Conservation (phyloP, 2,797 vertebrate species). For the Sebastolobus alascanus region DNA sequence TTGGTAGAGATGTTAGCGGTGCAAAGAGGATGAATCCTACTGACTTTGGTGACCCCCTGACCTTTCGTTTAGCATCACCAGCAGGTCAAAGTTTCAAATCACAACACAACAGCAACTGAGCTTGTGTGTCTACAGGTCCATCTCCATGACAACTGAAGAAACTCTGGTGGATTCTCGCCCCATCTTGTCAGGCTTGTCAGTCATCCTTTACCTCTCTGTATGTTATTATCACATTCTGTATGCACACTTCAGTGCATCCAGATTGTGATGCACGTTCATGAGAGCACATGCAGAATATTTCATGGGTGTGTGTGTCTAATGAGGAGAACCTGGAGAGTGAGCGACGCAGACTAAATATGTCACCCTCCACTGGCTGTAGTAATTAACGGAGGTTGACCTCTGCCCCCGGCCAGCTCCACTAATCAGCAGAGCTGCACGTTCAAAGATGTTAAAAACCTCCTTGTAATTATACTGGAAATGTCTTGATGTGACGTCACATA, state of each 20-base stretch:
- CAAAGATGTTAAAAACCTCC: neutral
- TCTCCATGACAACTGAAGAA: neutral
- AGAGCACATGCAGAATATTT: too few species aligned
- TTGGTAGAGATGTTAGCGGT: neutral
- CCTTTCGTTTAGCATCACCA: neutral
- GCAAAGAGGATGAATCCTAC: too few species aligned
- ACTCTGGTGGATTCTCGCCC: neutral
- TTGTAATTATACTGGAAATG: neutral
- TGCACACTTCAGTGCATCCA: conserved; percentile 3
- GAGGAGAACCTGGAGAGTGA: conserved; percentile 18
- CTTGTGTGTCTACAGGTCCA: neutral
- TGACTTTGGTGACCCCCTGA: neutral
- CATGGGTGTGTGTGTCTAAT: conserved; percentile 9
- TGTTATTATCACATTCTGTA: conserved; percentile 1
- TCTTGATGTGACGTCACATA: neutral
- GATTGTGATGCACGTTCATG: conserved; percentile 14
- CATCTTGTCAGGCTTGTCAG: too few species aligned
- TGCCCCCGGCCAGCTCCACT: conserved; percentile 31
- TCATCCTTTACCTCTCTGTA: neutral
- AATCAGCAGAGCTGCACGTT: conserved; percentile 44
- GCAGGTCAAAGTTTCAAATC: neutral
- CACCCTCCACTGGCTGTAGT: conserved; percentile 41
- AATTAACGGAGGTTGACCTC: conserved; percentile 61
- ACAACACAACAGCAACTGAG: neutral
- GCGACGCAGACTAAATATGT: conserved; percentile 11